Conservation (phyloP, 2,888 invertebrate genomes). For the Agonum fuliginosum region DNA sequence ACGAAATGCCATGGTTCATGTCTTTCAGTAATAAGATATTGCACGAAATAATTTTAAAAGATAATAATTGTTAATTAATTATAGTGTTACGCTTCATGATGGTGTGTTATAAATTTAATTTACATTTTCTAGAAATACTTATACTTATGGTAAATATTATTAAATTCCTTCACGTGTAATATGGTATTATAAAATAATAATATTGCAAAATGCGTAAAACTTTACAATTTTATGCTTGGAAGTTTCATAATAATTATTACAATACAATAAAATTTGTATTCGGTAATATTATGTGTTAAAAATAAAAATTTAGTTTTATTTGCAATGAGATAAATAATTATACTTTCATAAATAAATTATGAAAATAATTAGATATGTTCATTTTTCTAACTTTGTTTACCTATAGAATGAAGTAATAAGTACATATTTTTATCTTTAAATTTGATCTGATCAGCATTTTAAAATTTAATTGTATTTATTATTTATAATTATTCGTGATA, state of each 20-base stretch:
- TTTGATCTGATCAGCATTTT: too few species aligned
- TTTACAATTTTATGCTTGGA: conserved; percentile 16
- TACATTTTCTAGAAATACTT: conserved; percentile 7
- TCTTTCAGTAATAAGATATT: conserved; percentile 13
- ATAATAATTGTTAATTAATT: conserved; percentile 37
- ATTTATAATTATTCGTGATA: too few species aligned
- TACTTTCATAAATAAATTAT: too few species aligned
- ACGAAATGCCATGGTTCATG: conserved; percentile 12
- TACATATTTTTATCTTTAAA: too few species aligned
- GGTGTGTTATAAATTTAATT: conserved; percentile 8
- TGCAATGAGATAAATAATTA: too few species aligned
- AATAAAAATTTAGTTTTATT: too few species aligned
- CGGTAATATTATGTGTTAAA: not conserved
- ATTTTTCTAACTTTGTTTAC: too few species aligned
- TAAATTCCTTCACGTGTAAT: conserved; percentile 4
- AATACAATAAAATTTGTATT: not conserved
- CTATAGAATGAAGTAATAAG: too few species aligned
- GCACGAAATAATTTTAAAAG: conserved; percentile 9
- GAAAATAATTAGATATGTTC: too few species aligned
- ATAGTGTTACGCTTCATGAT: conserved; percentile 16
- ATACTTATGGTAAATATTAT: conserved; percentile 30
- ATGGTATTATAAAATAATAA: not conserved
- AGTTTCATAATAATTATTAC: conserved; percentile 23
- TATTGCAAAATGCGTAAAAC: not conserved
- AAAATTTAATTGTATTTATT: too few species aligned